Conservation (phyloP, 2,888 invertebrate genomes). For the Esperia sulphurella region DNA sequence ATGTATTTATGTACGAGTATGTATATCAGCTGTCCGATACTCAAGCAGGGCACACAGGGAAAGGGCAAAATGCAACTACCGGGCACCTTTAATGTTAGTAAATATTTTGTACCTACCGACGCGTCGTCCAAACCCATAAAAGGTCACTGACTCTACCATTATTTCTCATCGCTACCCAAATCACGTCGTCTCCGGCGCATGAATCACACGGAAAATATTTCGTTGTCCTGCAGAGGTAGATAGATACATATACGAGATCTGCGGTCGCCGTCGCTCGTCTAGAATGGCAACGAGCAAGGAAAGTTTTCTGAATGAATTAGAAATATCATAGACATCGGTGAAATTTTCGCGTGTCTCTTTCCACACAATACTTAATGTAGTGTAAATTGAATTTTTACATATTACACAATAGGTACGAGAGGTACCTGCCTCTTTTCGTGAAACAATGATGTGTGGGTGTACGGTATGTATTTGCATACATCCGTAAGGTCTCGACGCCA, state of each 20-base stretch:
- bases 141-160: constrained; percentile 30
- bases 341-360: neutral
- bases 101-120: neutral
- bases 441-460: too few species aligned
- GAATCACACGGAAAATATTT: constrained; percentile 20
- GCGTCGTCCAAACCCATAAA: neutral
- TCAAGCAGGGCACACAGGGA: too few species aligned
- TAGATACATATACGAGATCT: too few species aligned
- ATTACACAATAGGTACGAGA: neutral
- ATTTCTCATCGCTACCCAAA: constrained; percentile 25
- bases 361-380: neutral
- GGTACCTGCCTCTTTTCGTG: too few species aligned
- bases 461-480: too few species aligned
- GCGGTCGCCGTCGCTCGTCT: neutral
- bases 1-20: too few species aligned
- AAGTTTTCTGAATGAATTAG: constrained; percentile 21
- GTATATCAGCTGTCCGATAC: too few species aligned
- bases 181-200: constrained; percentile 20
- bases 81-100: too few species aligned
- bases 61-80: too few species aligned
- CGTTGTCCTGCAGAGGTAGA: neutral
- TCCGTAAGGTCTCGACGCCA: too few species aligned
- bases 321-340: constrained; percentile 2
- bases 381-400: neutral
- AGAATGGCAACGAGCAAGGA: constrained; percentile 21